Evolutionary conservation across 2,888 invertebrate species (phyloP).

Genomic region (Agrilus mali): DNA sequence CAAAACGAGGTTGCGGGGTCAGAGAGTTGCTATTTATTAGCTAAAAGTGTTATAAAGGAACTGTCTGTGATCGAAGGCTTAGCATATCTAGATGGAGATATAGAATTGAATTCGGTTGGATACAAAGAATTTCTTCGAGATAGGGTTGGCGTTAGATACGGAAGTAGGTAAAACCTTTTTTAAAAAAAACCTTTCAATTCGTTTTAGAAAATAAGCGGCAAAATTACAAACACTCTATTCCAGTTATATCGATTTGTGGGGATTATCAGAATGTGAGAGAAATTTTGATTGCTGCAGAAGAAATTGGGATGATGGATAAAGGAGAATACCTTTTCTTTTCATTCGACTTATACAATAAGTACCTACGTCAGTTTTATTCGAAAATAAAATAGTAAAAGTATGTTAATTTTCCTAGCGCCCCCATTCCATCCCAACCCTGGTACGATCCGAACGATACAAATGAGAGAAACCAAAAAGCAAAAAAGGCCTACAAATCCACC

Average conservation of each 20-base stretch:
- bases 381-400: background rate
- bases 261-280: conserved; percentile 78
- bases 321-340: conserved; percentile 99
- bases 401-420: conserved; percentile 18
- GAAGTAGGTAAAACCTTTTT: conserved; percentile 45
- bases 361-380: conserved; percentile 21
- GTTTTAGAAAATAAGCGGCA: background rate
- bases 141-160: conserved; percentile 54
- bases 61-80: conserved; percentile 34
- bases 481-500: conserved; percentile 74
- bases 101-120: conserved; percentile 38
- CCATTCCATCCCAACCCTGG: conserved; percentile 65
- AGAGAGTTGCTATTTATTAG: conserved; percentile 64
- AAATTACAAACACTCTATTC: conserved; percentile 22
- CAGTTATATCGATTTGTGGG: conserved; percentile 93
- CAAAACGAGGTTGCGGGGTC: conserved; percentile 53
- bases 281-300: conserved; percentile 87
- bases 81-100: conserved; percentile 46
- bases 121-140: conserved; percentile 50
- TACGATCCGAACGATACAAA: conserved; percentile 63
- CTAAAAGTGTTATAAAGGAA: conserved; percentile 56
- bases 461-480: conserved; percentile 72
- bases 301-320: conserved; percentile 87
- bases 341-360: conserved; percentile 94
- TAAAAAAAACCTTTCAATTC: background rate